Evolutionary conservation across 2,797 vertebrate species (phyloP), one percentile per base, ranked within the genome.

Genomic region (Dryobates pubescens): DNA sequence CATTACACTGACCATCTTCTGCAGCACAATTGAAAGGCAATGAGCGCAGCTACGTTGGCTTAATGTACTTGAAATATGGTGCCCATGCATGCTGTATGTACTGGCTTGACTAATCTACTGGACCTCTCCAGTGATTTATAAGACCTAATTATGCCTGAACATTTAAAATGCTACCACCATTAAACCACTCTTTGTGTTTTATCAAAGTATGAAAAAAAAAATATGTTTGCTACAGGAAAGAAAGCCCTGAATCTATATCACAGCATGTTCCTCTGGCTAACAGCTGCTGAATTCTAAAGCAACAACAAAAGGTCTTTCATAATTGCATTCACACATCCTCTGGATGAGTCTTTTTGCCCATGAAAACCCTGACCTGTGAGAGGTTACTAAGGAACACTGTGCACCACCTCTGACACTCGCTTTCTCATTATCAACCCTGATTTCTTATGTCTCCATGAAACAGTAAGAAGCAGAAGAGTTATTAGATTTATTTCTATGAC

Each of bases 391-490:
- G 29, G 30, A 87, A 72, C 49, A 43, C 23, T 76, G 27, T 62
- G 41, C 53, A 78, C 17, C 22, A 65, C n/a, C 38, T 38, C 41
- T n/a, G 67, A 67, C 67, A 24, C n/a, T 65, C 85, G 53, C 38
- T 79, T 91, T 89, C 56, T 76, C 61, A 59, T 86, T 89, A 38
- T 86, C 65, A 75, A 10, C 11, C 58, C 43, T 0, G 0, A 89
- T 94, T 92, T 88, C 43, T 57, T 53, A 71, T 3, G 8, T 29
- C 13, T n/a, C 77, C 51, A 80, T 92, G 82, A 93, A 94, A 75
- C 77, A 86, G 69, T 91, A 88, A 96, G 17, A 86, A 58, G 26
- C 17, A 82, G 54, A 86, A 74, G 45, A 82, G 16, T 41, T 80
- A 71, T 88, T 63, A 69, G 41, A 73, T 63, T 67, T 87, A 70